A percentile compares a stretch with the other conserved stretches of the same genome.
Evolutionary conservation across 2,888 invertebrate species (phyloP).

Genomic region (Eupithecia subumbrata): DNA sequence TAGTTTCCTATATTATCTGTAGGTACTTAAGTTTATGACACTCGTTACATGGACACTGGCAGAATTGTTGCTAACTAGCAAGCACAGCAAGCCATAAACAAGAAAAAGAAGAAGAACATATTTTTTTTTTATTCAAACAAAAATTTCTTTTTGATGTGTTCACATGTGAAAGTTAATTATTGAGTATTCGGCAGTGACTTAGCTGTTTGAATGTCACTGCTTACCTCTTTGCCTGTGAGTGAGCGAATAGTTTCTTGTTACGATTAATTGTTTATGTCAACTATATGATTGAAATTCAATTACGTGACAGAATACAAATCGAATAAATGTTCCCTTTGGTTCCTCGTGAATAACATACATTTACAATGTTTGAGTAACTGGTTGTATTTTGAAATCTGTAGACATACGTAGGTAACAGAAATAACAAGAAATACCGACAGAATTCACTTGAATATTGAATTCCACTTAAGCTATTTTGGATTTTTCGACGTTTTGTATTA

Average conservation of each 20-base stretch:
- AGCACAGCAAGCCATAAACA: too few relatives aligned
- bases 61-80: too few relatives aligned
- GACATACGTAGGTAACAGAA: neutral
- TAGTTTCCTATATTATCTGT: too few relatives aligned
- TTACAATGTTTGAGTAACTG: neutral
- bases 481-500: too few relatives aligned
- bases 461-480: too few relatives aligned
- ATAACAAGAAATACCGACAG: neutral
- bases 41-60: too few relatives aligned
- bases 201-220: conserved; percentile 3
- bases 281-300: conserved; percentile 31
- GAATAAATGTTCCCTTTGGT: conserved; percentile 19
- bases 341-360: neutral
- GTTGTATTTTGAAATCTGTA: neutral
- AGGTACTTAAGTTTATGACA: too few relatives aligned
- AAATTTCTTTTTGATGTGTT: too few relatives aligned
- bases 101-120: too few relatives aligned
- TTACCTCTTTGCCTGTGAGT: conserved; percentile 7
- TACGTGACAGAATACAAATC: conserved; percentile 18
- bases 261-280: conserved; percentile 30
- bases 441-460: neutral
- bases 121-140: too few relatives aligned
- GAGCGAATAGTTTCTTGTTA: conserved; percentile 27
- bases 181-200: neutral
- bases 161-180: too few relatives aligned